Conservation (phyloP, 2,888 invertebrate genomes). For the Ctena decussata region DNA sequence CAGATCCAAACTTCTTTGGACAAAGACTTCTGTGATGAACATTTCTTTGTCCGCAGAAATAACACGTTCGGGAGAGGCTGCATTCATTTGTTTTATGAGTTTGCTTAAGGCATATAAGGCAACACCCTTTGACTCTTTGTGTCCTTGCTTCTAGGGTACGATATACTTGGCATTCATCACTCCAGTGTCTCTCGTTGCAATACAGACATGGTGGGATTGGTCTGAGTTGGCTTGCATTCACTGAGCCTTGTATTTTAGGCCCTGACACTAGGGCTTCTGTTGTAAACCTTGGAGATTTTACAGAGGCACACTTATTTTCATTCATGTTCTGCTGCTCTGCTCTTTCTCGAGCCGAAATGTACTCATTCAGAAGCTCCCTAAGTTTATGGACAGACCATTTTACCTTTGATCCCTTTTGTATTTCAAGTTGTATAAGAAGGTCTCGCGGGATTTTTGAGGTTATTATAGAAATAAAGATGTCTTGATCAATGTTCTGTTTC, state of each 20-base stretch:
- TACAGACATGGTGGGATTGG: background rate
- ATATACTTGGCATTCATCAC: constrained; percentile 11
- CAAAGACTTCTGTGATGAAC: too few species aligned
- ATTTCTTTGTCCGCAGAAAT: too few species aligned
- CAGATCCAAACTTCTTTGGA: too few species aligned
- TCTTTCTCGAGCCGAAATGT: background rate
- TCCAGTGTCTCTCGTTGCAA: constrained; percentile 6
- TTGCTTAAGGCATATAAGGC: background rate
- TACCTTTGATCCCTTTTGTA: constrained; percentile 2
- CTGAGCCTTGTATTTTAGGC: background rate
- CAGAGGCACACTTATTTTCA: background rate
- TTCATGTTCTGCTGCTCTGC: background rate
- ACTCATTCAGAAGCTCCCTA: background rate
- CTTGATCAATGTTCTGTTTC: background rate
- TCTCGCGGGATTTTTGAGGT: background rate
- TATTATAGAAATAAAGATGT: constrained; percentile 17
- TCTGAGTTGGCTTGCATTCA: background rate
- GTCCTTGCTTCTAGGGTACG: background rate
- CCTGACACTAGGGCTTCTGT: background rate
- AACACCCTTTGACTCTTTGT: background rate
- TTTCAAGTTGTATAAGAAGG: constrained; percentile 3
- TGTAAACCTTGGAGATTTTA: background rate
- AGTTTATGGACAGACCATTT: background rate
- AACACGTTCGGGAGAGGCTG: background rate
- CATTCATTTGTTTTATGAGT: background rate